Evolutionary conservation across 2,113 vertebrate genomes (phyloP), one percentile per base, ranked within the genome.

Genomic region (Chaetodon auriga): DNA sequence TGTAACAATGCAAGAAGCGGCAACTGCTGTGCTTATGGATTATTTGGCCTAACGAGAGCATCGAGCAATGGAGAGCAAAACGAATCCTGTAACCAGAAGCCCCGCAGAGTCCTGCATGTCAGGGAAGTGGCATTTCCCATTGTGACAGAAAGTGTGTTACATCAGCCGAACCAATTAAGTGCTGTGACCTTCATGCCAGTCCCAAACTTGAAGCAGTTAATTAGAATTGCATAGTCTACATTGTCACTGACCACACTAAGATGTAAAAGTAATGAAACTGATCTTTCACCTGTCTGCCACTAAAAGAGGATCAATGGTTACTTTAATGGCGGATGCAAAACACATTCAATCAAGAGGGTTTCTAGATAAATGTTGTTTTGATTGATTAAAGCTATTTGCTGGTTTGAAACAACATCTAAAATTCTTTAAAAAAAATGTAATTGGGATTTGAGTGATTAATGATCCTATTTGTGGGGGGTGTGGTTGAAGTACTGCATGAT

Each of bases 191-290:
- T 83, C 15, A 68, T 68, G 71, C 19, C 76, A 53, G 69, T 46
- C 19, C 6, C 1, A 0, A 62, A 70, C 49, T 73, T 77, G 30
- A 84, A 64, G 75, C 19, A 38, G 63, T 84, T 84, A 58, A 86
- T 86, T 60, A 78, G 35, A 76, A 68, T 15, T 73, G 43, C 5
- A 78, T 58, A 1, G 64, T 70, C 66, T 30, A 61, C 36, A 61
- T 46, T 80, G 74, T 51, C 74, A 71, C 36, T 18, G 77, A 60
- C 41, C 72, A 58, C 18, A 18, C 46, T 53, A 21, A 69, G n/a
- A 84, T 83, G 66, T 74, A 66, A 85, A 69, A 83, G 66, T 85
- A 81, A 79, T 82, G 78, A 84, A 82, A 83, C 25, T 51, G 71
- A 82, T 80, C 66, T 77, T 68, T 76, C 75, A 72, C 61, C 51